A percentile compares a stretch with the other conserved stretches of the same genome.
Conservation (phyloP, 1,140 invertebrate genomes). For the Mercenaria mercenaria region DNA sequence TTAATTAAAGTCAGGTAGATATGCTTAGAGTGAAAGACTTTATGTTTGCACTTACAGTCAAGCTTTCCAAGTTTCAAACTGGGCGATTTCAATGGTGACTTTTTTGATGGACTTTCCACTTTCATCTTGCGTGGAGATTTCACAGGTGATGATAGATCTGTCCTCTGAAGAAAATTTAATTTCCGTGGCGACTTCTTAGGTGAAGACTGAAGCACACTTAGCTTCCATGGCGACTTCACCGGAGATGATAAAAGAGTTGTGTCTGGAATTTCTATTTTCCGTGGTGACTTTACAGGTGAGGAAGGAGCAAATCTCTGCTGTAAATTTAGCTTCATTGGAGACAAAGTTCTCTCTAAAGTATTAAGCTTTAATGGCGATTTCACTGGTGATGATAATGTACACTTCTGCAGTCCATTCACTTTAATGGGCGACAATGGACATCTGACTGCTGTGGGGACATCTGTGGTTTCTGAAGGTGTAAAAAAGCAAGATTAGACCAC, state of each 20-base stretch:
- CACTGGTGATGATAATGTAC: slow-evolving; percentile 3
- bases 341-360: neutral
- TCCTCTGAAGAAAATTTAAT: neutral
- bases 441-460: neutral
- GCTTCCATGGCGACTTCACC: neutral
- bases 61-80: slow-evolving; percentile 38
- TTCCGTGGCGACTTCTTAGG: slow-evolving; percentile 24
- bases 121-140: neutral
- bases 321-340: slow-evolving; percentile 19
- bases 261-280: neutral
- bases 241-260: neutral
- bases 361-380: slow-evolving; percentile 31
- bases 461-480: neutral
- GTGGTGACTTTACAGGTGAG: slow-evolving; percentile 11
- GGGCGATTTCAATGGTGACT: slow-evolving; percentile 32
- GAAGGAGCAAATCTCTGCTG: neutral
- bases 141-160: neutral
- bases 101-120: neutral
- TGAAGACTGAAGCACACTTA: neutral
- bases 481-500: no score
- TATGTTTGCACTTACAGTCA: slow-evolving; percentile 63
- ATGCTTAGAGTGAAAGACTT: no score
- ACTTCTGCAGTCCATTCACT: neutral
- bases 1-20: no score
- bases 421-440: slow-evolving; percentile 52